A percentile compares a stretch with the other conserved stretches of the same genome.
Conservation (phyloP, 23 tunicate species). For the Aplidium turbinatum region DNA sequence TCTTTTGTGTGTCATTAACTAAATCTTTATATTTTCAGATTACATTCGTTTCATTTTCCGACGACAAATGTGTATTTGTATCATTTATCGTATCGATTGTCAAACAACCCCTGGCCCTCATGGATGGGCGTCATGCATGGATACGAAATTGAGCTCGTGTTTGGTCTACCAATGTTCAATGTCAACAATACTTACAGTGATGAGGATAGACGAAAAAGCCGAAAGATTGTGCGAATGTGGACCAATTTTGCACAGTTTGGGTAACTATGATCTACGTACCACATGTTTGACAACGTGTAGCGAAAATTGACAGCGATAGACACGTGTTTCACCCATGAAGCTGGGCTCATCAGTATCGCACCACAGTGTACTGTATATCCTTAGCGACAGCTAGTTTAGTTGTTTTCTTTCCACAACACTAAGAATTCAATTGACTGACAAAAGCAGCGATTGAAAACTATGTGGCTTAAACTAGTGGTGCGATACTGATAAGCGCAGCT, state of each 20-base stretch:
- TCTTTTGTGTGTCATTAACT: background rate
- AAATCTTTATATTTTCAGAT: slow-evolving; percentile 18
- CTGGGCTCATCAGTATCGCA: no score
- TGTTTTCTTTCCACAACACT: no score
- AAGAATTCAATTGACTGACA: no score
- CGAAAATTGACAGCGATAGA: no score
- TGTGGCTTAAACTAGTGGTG: no score
- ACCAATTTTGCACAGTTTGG: slow-evolving; percentile 72
- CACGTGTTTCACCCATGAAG: no score
- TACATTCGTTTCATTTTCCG: slow-evolving; percentile 29
- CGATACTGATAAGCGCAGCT: no score
- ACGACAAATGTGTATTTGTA: slow-evolving; percentile 39
- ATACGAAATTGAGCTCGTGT: slow-evolving; percentile 69
- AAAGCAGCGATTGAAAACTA: no score
- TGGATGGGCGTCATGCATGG: slow-evolving; percentile 86
- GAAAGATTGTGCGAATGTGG: slow-evolving; percentile 62
- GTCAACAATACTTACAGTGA: slow-evolving; percentile 23
- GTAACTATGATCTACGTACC: no score
- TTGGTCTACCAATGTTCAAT: slow-evolving; percentile 48
- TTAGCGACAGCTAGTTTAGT: no score
- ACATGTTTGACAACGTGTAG: no score
- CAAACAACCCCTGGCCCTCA: slow-evolving; percentile 59
- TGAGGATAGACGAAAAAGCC: slow-evolving; percentile 34
- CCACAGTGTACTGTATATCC: no score
- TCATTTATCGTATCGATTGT: slow-evolving; percentile 51